A percentile compares a stretch with the other conserved stretches of the same genome.
These are phyloP conservation scores for Chrysina gloriosa DNA, from an alignment of 2,888 invertebrate genomes.

Conservation along the genomic window DNA sequence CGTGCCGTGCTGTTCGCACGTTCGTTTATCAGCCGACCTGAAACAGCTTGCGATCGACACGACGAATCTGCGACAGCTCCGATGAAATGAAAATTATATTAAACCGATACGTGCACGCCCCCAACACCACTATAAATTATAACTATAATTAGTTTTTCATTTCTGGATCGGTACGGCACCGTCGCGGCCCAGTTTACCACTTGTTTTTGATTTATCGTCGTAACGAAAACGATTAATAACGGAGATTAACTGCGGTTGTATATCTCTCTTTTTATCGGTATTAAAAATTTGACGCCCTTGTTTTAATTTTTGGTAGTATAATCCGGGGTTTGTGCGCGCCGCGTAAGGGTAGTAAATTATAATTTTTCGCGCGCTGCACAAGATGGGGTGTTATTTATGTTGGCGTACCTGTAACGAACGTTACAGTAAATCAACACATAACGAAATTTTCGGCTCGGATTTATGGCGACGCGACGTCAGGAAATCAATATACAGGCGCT, in stretches of 20 bases:
- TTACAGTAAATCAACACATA: no score
- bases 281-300: constrained; percentile 6
- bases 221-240: constrained; percentile 24
- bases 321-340: no score
- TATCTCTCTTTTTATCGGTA: constrained; percentile 25
- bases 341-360: no score
- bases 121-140: constrained; percentile 23
- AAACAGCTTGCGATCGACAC: constrained; percentile 8
- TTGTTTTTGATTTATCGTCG: constrained; percentile 11
- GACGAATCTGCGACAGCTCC: not conserved
- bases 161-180: not conserved
- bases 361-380: no score
- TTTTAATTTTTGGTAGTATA: constrained; percentile 4
- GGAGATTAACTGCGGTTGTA: constrained; percentile 15
- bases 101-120: not conserved
- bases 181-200: constrained; percentile 10
- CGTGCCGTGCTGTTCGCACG: not conserved
- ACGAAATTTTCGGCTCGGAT: no score
- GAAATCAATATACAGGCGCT: no score
- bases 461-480: no score
- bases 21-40: not conserved
- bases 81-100: constrained; percentile 11
- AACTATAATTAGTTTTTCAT: constrained; percentile 37
- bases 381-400: no score
- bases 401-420: no score